Conservation (phyloP, 2,888 invertebrate species). For the Limnephilus lunatus region DNA sequence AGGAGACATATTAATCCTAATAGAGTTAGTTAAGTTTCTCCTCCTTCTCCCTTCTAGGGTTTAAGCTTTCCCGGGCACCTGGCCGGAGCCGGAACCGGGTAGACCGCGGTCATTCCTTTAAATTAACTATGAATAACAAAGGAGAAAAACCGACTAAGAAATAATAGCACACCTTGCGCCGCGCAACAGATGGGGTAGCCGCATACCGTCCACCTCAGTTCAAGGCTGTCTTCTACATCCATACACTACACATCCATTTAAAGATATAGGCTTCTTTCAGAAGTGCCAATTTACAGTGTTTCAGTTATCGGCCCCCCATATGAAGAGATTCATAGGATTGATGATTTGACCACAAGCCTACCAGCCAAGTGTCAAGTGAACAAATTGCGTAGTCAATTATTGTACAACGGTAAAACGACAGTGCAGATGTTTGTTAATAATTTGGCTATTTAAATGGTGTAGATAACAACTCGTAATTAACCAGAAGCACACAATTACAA, state of each 20-base stretch:
- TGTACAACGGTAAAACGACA: too few species aligned
- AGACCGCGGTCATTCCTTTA: slow-evolving; percentile 62
- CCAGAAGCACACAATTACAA: neutral
- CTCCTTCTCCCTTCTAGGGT: neutral
- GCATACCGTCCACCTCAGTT: neutral
- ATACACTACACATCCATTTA: neutral
- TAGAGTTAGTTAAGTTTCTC: slow-evolving; percentile 49
- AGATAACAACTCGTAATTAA: neutral
- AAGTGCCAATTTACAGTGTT: too few species aligned
- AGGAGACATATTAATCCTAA: slow-evolving; percentile 65
- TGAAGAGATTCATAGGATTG: too few species aligned
- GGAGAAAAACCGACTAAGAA: slow-evolving; percentile 44
- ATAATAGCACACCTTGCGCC: slow-evolving; percentile 46
- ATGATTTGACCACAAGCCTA: too few species aligned
- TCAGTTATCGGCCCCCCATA: too few species aligned
- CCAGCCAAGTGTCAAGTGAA: too few species aligned
- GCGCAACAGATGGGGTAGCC: neutral
- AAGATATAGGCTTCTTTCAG: neutral
- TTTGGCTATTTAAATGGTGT: neutral
- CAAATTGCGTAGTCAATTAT: too few species aligned
- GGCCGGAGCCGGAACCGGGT: slow-evolving; percentile 17
- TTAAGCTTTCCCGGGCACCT: slow-evolving; percentile 47
- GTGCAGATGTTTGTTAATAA: neutral
- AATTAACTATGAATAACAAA: slow-evolving; percentile 63
- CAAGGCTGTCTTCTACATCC: neutral